These are phyloP conservation scores for Heliornis fulica DNA, from an alignment of 2,113 vertebrate genomes.

Conservation along the genomic window DNA sequence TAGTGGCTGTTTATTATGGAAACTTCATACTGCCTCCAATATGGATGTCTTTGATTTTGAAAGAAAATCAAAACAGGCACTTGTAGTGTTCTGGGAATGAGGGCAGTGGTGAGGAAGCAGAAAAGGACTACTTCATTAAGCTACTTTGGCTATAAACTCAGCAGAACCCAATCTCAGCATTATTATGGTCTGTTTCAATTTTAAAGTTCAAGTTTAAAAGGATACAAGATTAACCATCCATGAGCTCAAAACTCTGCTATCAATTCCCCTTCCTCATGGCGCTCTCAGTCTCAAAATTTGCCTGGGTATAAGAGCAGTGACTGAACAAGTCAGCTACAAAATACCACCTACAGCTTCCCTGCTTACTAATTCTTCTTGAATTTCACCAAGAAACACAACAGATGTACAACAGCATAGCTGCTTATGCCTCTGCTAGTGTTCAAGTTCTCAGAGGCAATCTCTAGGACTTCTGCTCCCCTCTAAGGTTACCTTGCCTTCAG, in stretches of 20 bases:
- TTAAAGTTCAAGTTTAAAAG: neutral
- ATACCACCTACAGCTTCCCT: neutral
- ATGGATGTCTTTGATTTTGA: neutral
- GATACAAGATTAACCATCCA: neutral
- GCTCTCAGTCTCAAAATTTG: neutral
- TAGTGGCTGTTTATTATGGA: neutral
- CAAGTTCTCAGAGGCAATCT: neutral
- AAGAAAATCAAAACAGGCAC: slow-evolving; percentile 42
- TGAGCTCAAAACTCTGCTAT: neutral
- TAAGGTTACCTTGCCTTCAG: neutral
- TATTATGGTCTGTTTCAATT: neutral
- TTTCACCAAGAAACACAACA: neutral
- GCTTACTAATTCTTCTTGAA: neutral
- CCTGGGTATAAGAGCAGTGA: neutral
- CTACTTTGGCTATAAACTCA: slow-evolving; percentile 11
- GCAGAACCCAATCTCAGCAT: neutral
- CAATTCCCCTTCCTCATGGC: neutral
- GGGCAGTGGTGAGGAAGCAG: neutral
- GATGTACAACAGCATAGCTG: neutral
- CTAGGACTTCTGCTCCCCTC: neutral
- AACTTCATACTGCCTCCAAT: neutral
- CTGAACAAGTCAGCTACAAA: neutral
- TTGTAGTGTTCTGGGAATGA: neutral
- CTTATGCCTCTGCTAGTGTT: neutral
- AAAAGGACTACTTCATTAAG: neutral